Percentiles rank a stretch among this genome's conserved stretches.
These are phyloP conservation scores for Arctocebus calabarensis DNA, from an alignment of 2,797 vertebrate genomes.

Conservation along the genomic window DNA sequence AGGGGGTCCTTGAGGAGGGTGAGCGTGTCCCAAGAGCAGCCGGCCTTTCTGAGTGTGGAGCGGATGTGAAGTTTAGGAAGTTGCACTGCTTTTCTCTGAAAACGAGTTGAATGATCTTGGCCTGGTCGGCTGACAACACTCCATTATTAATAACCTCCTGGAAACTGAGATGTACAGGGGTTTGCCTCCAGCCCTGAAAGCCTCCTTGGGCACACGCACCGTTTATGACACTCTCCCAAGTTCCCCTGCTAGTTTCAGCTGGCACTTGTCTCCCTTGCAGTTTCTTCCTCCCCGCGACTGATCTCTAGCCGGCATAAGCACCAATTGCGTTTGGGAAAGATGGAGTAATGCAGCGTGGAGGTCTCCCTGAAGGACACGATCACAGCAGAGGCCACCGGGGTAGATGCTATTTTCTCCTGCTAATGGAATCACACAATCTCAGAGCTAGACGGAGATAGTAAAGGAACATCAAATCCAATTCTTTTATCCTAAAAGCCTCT, in stretches of 20 bases:
- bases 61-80: neutral
- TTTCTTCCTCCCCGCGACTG: slow-evolving; percentile 59
- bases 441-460: neutral
- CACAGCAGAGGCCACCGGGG: neutral
- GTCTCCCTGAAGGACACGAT: slow-evolving; percentile 17
- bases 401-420: neutral
- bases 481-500: slow-evolving; percentile 44
- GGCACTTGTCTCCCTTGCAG: neutral
- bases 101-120: slow-evolving; percentile 65
- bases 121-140: slow-evolving; percentile 58
- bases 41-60: fast-evolving
- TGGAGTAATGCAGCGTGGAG: neutral
- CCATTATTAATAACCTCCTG: slow-evolving; percentile 60
- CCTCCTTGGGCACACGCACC: slow-evolving; percentile 45
- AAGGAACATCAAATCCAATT: neutral
- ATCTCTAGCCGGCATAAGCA: slow-evolving; percentile 60
- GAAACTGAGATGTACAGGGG: slow-evolving; percentile 17
- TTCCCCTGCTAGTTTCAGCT: slow-evolving; percentile 66
- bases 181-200: slow-evolving; percentile 64
- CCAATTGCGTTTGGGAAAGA: slow-evolving; percentile 58
- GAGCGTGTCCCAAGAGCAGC: neutral
- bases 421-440: neutral
- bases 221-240: slow-evolving; percentile 59
- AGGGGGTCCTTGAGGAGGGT: neutral
- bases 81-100: slow-evolving; percentile 59